phyloP scores from a whole-genome alignment of 2,113 vertebrate species.

The Cryptoleucopteryx plumbea region DNA sequence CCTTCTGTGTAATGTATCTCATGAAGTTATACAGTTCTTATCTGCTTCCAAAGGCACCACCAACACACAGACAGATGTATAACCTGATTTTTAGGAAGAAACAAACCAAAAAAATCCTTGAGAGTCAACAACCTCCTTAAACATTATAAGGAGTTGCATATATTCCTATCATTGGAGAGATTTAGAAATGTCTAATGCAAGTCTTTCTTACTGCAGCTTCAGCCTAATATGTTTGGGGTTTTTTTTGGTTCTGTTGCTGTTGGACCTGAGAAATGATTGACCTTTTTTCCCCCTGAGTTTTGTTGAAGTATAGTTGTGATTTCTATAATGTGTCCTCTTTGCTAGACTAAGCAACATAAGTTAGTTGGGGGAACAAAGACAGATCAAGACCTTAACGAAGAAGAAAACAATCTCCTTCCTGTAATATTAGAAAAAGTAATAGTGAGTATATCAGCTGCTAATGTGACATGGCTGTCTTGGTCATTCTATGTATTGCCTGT shows the following conservation, averaged over 20 bases:
- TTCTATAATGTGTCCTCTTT: background rate
- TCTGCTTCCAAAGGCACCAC: background rate
- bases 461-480: background rate
- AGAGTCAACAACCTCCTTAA: background rate
- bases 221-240: background rate
- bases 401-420: background rate
- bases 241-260: background rate
- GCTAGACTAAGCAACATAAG: background rate
- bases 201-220: background rate
- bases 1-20: background rate
- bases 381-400: background rate
- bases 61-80: background rate
- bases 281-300: fast-evolving
- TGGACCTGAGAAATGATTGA: background rate
- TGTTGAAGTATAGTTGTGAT: background rate
- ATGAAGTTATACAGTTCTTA: background rate
- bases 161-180: background rate
- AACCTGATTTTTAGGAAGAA: background rate
- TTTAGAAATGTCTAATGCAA: background rate
- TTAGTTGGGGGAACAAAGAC: background rate
- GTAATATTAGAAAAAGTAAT: background rate
- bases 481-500: background rate
- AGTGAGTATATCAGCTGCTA: background rate
- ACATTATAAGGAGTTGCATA: background rate
- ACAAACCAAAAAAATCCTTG: background rate